These are phyloP conservation scores for Papilio helenus DNA, from an alignment of 1,140 invertebrate genomes.

Conservation along the genomic window DNA sequence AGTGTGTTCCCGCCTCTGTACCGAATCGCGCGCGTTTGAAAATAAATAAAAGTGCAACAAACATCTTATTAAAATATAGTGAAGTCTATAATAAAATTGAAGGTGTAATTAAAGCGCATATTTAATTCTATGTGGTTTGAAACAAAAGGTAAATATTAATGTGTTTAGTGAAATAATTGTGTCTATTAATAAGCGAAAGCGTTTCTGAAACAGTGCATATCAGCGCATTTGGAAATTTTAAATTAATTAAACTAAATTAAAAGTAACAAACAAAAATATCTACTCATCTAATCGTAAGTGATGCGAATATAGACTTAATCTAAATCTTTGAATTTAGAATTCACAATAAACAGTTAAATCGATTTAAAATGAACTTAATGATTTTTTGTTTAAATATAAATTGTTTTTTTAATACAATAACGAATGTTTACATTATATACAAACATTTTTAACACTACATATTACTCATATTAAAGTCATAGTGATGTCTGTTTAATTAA, in stretches of 20 bases:
- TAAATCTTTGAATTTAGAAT: not conserved
- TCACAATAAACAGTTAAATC: not conserved
- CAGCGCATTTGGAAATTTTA: not conserved
- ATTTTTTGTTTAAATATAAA: too few relatives aligned
- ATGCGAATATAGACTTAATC: not conserved
- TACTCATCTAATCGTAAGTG: not conserved
- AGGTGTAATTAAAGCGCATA: not conserved
- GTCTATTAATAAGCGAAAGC: not conserved
- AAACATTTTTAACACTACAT: too few relatives aligned
- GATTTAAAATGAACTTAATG: too few relatives aligned
- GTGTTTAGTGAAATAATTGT: not conserved
- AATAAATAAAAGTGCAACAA: not conserved
- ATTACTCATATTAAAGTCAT: too few relatives aligned
- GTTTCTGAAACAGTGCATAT: not conserved
- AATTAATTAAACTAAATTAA: not conserved
- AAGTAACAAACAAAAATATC: not conserved
- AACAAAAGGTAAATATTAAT: not conserved
- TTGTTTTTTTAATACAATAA: too few relatives aligned
- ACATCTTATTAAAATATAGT: not conserved
- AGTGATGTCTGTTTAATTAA: too few relatives aligned
- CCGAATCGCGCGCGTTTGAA: not conserved
- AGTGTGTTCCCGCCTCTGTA: constrained; percentile 17
- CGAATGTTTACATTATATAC: too few relatives aligned
- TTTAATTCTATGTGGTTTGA: not conserved
- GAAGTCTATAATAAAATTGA: not conserved